Base-by-base conservation (phyloP, 2,797 vertebrate genomes). In the Trachurus trachurus region DNA sequence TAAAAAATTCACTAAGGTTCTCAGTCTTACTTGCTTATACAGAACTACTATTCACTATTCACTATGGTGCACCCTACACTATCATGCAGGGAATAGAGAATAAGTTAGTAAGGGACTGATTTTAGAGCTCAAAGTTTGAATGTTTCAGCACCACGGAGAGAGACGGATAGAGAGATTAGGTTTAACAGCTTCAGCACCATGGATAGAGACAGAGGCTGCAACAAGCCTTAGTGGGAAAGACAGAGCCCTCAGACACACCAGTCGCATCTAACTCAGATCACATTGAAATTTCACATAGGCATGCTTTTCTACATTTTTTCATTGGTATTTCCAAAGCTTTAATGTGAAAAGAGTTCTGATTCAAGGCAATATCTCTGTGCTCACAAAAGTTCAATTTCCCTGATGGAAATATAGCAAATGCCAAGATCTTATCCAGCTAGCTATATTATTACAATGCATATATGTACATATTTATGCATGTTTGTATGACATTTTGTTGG, bases 131-230 rank as follows among this genome's bases (percentile, higher is more conserved):
- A 47, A 47, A 53, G 62, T 64, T 71, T 71, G 44, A 81, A 49
- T 72, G 47, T 85, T 86, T 86, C 81, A 87, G 85, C 62, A 83
- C 63, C 84, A 75, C 26, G 65, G 80, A 87, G 63, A 85, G 78
- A 57, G 63, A 67, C 52, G 56, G 2, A 19, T 6, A 49, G 21
- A 70, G 49, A 53, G 19, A 71, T 79, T 70, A 72, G 49, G 34
- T 69, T 84, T 75, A 69, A 82, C 71, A 58, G 61, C 47, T 74
- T 70, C 61, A 68, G 75, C 21, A 42, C 31, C 44, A 26, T 12
- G 29, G 74, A 81, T 1, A 64, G 71, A 81, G 52, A 66, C 58
- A 54, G 59, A 63, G 31, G 45, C 63, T 45, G 52, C 64, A 78
- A 80, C 12, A 7, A 69, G 69, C 8, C 44, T 45, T 60, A 37